Evolutionary conservation across 2,797 vertebrate genomes (phyloP).

Genomic region (Rallus crepitans): DNA sequence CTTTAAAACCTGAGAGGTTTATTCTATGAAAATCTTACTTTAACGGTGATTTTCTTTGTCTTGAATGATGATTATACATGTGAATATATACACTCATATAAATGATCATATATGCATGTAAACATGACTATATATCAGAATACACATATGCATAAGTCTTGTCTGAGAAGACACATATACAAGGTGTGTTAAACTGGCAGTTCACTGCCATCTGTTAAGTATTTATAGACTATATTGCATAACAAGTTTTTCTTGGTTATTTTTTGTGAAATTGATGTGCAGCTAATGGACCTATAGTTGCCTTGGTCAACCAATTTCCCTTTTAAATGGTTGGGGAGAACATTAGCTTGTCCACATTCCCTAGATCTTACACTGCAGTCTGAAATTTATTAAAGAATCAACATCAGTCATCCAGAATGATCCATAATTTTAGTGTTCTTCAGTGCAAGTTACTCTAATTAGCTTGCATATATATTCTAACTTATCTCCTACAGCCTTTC

Average conservation of each 20-base stretch:
- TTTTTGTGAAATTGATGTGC: not conserved
- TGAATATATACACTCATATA: not conserved
- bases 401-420: not conserved
- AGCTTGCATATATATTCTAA: not conserved
- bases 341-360: not conserved
- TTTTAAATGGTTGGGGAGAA: not conserved
- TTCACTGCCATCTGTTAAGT: not conserved
- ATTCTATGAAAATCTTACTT: not conserved
- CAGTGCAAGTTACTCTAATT: not conserved
- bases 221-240: not conserved
- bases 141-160: not conserved
- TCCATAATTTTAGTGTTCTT: not conserved
- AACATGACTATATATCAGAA: not conserved
- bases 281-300: not conserved
- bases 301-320: not conserved
- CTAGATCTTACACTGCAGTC: not conserved
- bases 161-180: not conserved
- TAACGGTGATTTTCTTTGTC: not conserved
- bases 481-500: not conserved
- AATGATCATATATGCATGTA: not conserved
- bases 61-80: not conserved
- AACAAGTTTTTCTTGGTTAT: rapidly evolving
- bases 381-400: not conserved
- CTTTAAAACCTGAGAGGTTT: not conserved
- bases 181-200: not conserved